These are phyloP conservation scores for Thermophis baileyi DNA, from an alignment of 2,113 vertebrate species.

Conservation along the genomic window DNA sequence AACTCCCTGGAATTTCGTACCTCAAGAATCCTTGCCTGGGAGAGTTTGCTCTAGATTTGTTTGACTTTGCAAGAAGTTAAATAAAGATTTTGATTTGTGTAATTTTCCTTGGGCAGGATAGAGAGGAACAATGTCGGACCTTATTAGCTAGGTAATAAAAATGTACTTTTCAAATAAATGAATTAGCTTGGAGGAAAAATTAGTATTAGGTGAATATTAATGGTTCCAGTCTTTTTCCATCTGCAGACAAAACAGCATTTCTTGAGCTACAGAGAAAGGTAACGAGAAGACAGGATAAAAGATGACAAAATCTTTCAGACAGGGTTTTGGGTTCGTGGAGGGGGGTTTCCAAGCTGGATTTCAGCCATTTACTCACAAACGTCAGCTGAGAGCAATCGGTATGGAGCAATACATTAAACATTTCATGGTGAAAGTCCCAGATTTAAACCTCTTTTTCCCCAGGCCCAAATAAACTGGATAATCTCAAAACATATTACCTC, in stretches of 20 bases:
- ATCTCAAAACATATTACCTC: neutral
- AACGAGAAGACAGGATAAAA: neutral
- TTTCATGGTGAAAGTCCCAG: neutral
- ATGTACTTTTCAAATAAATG: neutral
- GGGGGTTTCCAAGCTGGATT: neutral
- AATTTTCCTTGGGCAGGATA: neutral
- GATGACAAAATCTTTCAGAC: neutral
- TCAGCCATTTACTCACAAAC: neutral
- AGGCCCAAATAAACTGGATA: neutral
- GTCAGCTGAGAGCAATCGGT: neutral
- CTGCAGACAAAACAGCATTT: neutral
- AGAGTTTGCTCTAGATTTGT: neutral
- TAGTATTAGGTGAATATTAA: neutral
- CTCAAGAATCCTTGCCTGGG: neutral
- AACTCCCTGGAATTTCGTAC: neutral
- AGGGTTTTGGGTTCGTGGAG: neutral
- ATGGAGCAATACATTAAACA: neutral
- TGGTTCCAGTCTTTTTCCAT: neutral
- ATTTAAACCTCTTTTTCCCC: neutral
- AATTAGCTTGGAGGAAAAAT: neutral
- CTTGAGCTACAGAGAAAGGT: neutral
- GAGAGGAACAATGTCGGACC: neutral
- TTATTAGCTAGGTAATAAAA: neutral
- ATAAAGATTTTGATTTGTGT: neutral
- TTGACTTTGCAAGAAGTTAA: neutral